Base-by-base conservation (phyloP, 2,888 invertebrate species). In the Belgica antarctica region DNA sequence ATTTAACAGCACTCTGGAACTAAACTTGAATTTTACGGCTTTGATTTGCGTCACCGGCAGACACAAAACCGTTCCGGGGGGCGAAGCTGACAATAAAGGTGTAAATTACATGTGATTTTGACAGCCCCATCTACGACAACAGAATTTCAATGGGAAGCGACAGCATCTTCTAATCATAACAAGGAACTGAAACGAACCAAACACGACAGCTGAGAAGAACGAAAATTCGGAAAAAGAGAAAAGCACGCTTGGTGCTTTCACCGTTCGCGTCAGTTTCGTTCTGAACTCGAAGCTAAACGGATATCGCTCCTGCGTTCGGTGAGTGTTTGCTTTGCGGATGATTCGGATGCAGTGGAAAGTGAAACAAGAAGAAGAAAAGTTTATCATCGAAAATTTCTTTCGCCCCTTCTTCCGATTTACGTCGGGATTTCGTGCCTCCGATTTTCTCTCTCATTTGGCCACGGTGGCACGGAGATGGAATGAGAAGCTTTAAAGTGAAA, bases 241-340 rank as follows among this genome's bases (percentile, higher is more conserved):
- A 52, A 52, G 22, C 52, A 52, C 19, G 41, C 41, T 41, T 5
- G 12, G 41, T 5, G 52, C 52, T 10, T n/a, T 52, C 19, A 52
- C 52, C 19, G 7, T 52, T 5, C 52, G 12, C 34, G n/a, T 52
- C 52, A 52, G 52, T 52, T 52, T 52, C 52, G 17, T 52, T 52
- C 22, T 22, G 52, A 52, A 22, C 52, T 52, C 52, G 52, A 52
- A 52, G 52, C 52, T 52, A 19, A 52, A 52, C 17, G 52, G 52
- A 52, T 52, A 52, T 22, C 22, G 52, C 22, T 52, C 52, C 19
- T n/a, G 12, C 52, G 12, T 52, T n/a, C 34, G n/a, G n/a, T n/a
- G n/a, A n/a, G n/a, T 12, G 7, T 52, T 22, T 22, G 52, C 52
- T 52, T 52, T 52, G 52, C 15, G 41, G 41, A 41, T n/a, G n/a